These are phyloP conservation scores for Sinocyclocheilus anophthalmus DNA, from an alignment of 2,113 vertebrate genomes.

Conservation along the genomic window DNA sequence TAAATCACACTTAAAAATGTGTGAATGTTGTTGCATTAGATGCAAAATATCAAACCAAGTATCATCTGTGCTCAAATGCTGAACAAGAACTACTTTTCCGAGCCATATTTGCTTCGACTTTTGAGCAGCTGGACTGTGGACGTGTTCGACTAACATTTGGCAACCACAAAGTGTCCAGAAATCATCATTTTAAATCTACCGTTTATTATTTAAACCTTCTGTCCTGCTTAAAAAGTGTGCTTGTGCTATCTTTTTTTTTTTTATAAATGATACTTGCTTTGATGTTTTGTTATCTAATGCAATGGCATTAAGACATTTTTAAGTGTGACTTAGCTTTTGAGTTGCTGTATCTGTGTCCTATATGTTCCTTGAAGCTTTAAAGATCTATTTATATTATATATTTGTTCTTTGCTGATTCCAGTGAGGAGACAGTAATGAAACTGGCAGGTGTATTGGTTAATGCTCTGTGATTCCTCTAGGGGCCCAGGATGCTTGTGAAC, in stretches of 20 bases:
- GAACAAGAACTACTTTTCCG: background rate
- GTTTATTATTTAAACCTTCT: too few species aligned
- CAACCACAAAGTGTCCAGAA: background rate
- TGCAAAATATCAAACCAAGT: background rate
- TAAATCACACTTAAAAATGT: slow-evolving; percentile 14
- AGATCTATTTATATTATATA: background rate
- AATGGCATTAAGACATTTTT: background rate
- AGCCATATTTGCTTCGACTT: background rate
- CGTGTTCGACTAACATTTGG: background rate
- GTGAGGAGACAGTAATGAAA: background rate
- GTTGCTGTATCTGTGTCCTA: background rate
- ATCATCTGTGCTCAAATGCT: background rate
- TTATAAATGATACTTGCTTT: background rate
- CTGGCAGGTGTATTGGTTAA: slow-evolving; percentile 15
- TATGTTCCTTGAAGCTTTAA: background rate
- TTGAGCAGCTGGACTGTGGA: background rate
- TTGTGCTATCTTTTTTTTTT: too few species aligned
- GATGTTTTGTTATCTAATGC: slow-evolving; percentile 11
- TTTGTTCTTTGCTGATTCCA: background rate
- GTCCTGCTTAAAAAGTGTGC: too few species aligned
- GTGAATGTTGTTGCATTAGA: slow-evolving; percentile 10
- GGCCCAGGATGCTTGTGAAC: background rate
- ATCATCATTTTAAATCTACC: too few species aligned
- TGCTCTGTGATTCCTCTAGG: slow-evolving; percentile 3
- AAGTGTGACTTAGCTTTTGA: background rate